Conservation (phyloP, 2,797 vertebrate species). For the Urocyon cinereoargenteus region DNA sequence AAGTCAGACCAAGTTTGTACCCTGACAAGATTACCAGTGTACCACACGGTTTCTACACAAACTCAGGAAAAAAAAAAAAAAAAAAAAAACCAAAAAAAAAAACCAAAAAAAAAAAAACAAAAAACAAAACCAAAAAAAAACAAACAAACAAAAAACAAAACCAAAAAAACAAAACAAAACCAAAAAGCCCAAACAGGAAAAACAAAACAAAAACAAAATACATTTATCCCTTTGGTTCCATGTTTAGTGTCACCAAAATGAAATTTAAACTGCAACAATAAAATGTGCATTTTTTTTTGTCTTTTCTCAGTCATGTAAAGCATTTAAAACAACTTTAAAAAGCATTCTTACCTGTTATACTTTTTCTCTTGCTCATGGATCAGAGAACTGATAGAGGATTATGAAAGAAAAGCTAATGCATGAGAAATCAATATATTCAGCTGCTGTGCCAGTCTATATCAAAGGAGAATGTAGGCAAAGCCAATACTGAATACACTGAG, state of each 20-base stretch:
- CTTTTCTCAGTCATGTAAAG: constrained; percentile 90
- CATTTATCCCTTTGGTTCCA: constrained; percentile 87
- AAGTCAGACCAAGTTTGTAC: constrained; percentile 89
- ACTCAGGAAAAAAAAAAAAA: constrained; percentile 78
- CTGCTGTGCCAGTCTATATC: constrained; percentile 80
- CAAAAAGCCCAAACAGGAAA: constrained; percentile 69
- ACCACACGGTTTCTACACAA: constrained; percentile 86
- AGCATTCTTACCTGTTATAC: constrained; percentile 91
- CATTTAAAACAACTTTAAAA: constrained; percentile 92
- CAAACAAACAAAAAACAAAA: constrained; percentile 56
- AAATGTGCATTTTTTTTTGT: constrained; percentile 87
- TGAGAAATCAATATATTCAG: constrained; percentile 90
- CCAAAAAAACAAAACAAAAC: constrained; percentile 65
- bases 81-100: constrained; percentile 65
- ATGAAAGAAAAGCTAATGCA: constrained; percentile 89
- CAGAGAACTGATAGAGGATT: constrained; percentile 88
- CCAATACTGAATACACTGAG: constrained; percentile 88
- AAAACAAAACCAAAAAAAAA: constrained; percentile 75
- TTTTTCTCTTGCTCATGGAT: constrained; percentile 86
- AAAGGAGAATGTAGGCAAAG: constrained; percentile 85
- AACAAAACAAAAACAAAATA: constrained; percentile 79
- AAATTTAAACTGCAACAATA: constrained; percentile 88
- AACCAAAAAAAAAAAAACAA: constrained; percentile 60
- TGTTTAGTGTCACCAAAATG: constrained; percentile 87
- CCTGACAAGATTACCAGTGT: constrained; percentile 90